These are phyloP conservation scores for Ammodytes marinus DNA, from an alignment of 2,113 vertebrate genomes.

Conservation along the genomic window DNA sequence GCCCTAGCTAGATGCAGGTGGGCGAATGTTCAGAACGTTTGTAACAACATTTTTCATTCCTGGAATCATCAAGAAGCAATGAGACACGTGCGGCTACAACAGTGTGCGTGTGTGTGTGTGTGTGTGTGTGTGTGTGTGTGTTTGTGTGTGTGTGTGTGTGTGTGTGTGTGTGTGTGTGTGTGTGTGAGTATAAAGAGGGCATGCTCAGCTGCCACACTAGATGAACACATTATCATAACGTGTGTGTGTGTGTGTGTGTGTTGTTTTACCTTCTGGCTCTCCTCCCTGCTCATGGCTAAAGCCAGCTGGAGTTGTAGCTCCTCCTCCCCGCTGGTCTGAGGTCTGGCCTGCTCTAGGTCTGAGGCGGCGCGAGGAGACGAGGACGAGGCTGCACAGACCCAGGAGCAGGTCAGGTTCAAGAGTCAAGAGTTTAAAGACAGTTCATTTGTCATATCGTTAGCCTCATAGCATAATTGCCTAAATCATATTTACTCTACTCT, in stretches of 20 bases:
- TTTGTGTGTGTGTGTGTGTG: too few species aligned
- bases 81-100: neutral
- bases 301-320: constrained; percentile 96
- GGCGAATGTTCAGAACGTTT: constrained; percentile 52
- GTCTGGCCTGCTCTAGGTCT: constrained; percentile 94
- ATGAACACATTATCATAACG: neutral
- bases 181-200: neutral
- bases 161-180: constrained; percentile 1
- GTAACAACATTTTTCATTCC: constrained; percentile 36
- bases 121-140: neutral
- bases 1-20: constrained; percentile 50
- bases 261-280: constrained; percentile 90
- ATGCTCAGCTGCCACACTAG: neutral
- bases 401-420: too few species aligned
- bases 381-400: constrained; percentile 86
- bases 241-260: constrained; percentile 5
- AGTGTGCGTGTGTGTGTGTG: neutral
- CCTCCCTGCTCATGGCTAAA: constrained; percentile 95
- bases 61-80: constrained; percentile 39
- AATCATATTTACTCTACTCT: too few species aligned
- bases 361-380: constrained; percentile 90
- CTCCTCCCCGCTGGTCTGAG: constrained; percentile 95
- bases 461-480: too few species aligned
- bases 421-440: too few species aligned
- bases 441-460: too few species aligned